Percentiles rank a stretch among this genome's conserved stretches.
phyloP scores from a whole-genome alignment of 2,888 invertebrate species.

The Chironomus tentans region DNA sequence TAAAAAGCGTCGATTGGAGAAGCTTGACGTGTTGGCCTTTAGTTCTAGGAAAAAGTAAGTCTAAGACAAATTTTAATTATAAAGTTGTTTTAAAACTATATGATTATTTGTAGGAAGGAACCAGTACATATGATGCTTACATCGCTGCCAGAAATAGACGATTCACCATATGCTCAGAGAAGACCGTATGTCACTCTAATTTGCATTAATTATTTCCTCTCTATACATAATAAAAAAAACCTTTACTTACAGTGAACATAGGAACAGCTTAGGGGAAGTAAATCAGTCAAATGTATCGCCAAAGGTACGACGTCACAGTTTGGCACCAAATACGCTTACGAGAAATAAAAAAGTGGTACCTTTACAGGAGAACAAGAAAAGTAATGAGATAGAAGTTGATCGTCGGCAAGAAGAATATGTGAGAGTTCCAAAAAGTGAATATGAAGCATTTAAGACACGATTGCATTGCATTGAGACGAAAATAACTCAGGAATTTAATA shows the following conservation, averaged over 20 bases:
- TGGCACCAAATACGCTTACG: slow-evolving; percentile 31
- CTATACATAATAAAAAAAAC: not conserved
- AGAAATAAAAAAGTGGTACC: not conserved
- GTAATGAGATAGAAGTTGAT: no score
- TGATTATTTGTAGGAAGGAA: slow-evolving; percentile 48
- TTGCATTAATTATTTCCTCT: not conserved
- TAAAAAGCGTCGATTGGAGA: slow-evolving; percentile 55
- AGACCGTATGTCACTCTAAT: not conserved
- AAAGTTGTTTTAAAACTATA: no score
- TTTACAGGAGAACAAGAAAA: slow-evolving; percentile 29
- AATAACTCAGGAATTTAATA: slow-evolving; percentile 57
- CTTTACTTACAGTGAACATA: not conserved
- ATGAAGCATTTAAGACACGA: slow-evolving; percentile 66
- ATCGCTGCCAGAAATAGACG: slow-evolving; percentile 50
- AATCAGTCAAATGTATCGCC: slow-evolving; percentile 29
- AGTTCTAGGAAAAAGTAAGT: slow-evolving; percentile 54
- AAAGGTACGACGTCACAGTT: slow-evolving; percentile 49
- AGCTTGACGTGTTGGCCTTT: slow-evolving; percentile 46
- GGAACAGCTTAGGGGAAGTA: not conserved
- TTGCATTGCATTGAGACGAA: slow-evolving; percentile 63
- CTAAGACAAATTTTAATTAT: no score
- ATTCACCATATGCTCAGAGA: slow-evolving; percentile 28
- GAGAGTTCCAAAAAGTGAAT: slow-evolving; percentile 62
- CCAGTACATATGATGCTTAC: slow-evolving; percentile 41
- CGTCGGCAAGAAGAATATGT: slow-evolving; percentile 51